Percentiles rank a stretch among this genome's conserved stretches.
phyloP scores from a whole-genome alignment of 1,140 invertebrate species.

The Adoxophyes honmai region DNA sequence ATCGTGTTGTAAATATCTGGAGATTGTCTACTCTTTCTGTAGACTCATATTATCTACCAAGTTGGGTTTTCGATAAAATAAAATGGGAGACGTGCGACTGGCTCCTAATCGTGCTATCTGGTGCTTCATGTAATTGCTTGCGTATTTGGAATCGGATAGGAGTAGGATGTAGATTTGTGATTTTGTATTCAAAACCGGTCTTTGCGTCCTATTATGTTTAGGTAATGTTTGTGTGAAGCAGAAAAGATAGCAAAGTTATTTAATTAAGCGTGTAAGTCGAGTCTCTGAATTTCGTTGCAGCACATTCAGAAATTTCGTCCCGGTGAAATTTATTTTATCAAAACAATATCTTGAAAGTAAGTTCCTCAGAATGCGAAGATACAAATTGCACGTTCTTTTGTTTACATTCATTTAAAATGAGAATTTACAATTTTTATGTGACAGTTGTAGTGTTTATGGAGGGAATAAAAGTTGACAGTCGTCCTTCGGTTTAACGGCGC shows the following conservation, averaged over 20 bases:
- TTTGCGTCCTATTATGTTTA: conserved; percentile 14
- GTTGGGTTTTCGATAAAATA: conserved; percentile 29
- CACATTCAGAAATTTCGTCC: too few species aligned
- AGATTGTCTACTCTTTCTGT: conserved; percentile 37
- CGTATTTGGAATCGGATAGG: neutral
- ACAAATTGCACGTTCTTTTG: conserved; percentile 11
- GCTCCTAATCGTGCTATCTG: neutral
- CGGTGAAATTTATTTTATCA: neutral
- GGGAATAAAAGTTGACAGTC: conserved; percentile 11
- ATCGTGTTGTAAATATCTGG: conserved; percentile 48
- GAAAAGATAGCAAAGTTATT: neutral
- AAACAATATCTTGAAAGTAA: neutral
- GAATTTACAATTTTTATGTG: conserved; percentile 11
- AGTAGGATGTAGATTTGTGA: neutral
- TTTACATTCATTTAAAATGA: conserved; percentile 3
- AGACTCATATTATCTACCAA: conserved; percentile 27
- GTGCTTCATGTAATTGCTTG: neutral
- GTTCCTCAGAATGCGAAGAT: neutral
- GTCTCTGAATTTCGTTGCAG: too few species aligned
- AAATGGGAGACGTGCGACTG: conserved; percentile 19
- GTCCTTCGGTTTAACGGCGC: conserved; percentile 3
- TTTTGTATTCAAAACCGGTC: conserved; percentile 20
- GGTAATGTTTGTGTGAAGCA: conserved; percentile 15
- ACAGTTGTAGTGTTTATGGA: conserved; percentile 13
- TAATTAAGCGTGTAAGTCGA: too few species aligned